These are phyloP conservation scores for Anguilla marmorata DNA, from an alignment of 2,797 vertebrate genomes.

Conservation along the genomic window DNA sequence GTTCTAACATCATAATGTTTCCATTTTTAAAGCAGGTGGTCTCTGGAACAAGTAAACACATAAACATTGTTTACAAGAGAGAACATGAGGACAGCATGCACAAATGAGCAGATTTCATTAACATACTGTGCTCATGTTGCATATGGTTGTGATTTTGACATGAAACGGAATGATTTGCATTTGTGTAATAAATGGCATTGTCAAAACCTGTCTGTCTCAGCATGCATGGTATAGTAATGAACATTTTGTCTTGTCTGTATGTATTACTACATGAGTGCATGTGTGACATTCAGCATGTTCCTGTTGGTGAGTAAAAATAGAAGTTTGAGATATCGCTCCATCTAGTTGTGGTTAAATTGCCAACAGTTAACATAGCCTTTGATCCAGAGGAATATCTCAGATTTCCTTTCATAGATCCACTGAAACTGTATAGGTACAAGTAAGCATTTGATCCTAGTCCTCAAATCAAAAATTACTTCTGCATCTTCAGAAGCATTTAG, in stretches of 20 bases:
- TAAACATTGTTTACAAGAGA: too few relatives aligned
- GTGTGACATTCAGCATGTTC: conserved; percentile 38
- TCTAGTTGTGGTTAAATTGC: conserved; percentile 55
- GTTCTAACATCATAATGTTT: too few relatives aligned
- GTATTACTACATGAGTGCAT: not conserved
- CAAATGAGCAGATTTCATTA: too few relatives aligned
- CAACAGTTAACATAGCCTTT: conserved; percentile 40
- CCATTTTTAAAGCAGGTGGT: too few relatives aligned
- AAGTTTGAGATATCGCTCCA: conserved; percentile 33
- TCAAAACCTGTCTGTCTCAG: not conserved
- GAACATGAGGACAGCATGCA: too few relatives aligned
- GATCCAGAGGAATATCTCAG: conserved; percentile 52
- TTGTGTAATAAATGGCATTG: not conserved
- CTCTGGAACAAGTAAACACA: too few relatives aligned
- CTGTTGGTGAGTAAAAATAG: conserved; percentile 39
- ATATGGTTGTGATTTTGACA: not conserved
- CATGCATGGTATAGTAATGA: conserved; percentile 18
- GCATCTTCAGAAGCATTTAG: conserved; percentile 28
- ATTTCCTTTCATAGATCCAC: conserved; percentile 52
- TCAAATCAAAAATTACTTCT: conserved; percentile 50
- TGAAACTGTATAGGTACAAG: conserved; percentile 50
- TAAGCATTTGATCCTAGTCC: conserved; percentile 52
- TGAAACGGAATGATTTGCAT: not conserved
- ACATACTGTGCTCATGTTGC: too few relatives aligned
- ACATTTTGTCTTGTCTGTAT: not conserved